Percentiles rank a stretch among this genome's conserved stretches.
Evolutionary conservation across 2,888 invertebrate genomes (phyloP).

Genomic region (Anodontia alba): DNA sequence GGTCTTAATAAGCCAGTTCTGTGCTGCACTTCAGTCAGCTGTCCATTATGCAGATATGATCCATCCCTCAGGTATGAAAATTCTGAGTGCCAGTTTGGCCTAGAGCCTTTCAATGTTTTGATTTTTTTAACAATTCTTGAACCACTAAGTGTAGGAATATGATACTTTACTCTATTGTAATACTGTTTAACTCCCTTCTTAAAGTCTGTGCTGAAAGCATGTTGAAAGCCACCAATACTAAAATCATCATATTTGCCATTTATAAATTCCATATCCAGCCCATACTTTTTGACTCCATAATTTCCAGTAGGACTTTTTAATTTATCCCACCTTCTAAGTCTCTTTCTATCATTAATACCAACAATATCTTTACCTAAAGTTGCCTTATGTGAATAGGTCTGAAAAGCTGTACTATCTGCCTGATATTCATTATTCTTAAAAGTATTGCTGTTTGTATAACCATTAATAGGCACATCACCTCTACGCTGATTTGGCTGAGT

Average conservation of each 20-base stretch:
- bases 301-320: background rate
- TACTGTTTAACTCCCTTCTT: background rate
- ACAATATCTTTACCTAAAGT: too few species aligned
- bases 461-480: background rate
- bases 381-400: background rate
- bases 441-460: background rate
- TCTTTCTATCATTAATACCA: background rate
- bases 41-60: too few species aligned
- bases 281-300: background rate
- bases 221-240: conserved; percentile 16
- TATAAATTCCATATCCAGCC: conserved; percentile 2
- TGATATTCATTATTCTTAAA: background rate
- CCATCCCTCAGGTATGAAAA: too few species aligned
- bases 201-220: background rate
- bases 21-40: too few species aligned
- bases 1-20: too few species aligned
- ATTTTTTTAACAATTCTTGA: background rate
- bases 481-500: background rate
- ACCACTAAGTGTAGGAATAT: background rate
- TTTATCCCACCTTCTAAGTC: background rate
- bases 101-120: background rate
- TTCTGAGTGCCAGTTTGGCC: too few species aligned
- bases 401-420: background rate
- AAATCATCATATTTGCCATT: conserved; percentile 18
- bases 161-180: background rate